Evolutionary conservation across 2,888 invertebrate genomes (phyloP).

Genomic region (Acrocyrtus sp.): DNA sequence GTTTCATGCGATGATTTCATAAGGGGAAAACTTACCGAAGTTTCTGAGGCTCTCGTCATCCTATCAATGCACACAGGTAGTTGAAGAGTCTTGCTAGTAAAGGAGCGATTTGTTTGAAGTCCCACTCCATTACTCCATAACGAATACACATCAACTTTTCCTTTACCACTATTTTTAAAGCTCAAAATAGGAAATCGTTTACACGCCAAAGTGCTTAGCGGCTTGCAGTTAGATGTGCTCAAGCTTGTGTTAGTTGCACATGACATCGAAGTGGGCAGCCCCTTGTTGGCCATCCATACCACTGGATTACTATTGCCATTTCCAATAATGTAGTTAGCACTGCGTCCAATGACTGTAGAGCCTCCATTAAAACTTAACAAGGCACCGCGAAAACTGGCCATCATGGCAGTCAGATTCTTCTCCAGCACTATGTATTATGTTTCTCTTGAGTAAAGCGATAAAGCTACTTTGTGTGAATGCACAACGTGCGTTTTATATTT

Average conservation of each 20-base stretch:
- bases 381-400: constrained; percentile 58
- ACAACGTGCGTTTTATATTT: no score
- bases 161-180: constrained; percentile 50
- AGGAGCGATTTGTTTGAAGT: constrained; percentile 40
- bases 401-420: no score
- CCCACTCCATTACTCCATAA: constrained; percentile 45
- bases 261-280: constrained; percentile 13
- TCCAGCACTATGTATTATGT: no score
- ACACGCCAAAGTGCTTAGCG: constrained; percentile 46
- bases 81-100: constrained; percentile 43
- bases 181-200: constrained; percentile 52
- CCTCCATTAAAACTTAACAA: constrained; percentile 52
- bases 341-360: constrained; percentile 33
- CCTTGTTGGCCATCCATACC: constrained; percentile 30
- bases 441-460: no score
- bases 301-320: constrained; percentile 24
- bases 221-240: constrained; percentile 35
- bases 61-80: constrained; percentile 40
- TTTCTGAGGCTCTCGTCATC: constrained; percentile 37
- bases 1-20: no score
- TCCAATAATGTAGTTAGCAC: constrained; percentile 14
- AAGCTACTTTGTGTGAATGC: no score
- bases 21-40: constrained; percentile 45
- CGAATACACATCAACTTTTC: constrained; percentile 44
- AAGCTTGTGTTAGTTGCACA: constrained; percentile 43